Percentiles rank a stretch among this genome's conserved stretches.
These are phyloP conservation scores for Dinothrombium tinctorium DNA, from an alignment of 1,140 invertebrate species.

Conservation along the genomic window DNA sequence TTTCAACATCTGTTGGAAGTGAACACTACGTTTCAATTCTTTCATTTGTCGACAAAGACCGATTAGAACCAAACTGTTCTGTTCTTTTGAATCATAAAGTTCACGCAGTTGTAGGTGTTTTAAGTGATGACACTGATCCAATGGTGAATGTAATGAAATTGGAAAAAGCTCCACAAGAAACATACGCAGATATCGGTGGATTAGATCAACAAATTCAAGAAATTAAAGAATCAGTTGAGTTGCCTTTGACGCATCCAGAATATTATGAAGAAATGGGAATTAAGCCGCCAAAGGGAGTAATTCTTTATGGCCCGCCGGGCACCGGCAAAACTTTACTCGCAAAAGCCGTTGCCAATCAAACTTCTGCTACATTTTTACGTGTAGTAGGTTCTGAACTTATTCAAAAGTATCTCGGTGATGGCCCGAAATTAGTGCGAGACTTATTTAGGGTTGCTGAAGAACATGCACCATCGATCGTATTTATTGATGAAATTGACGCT, in stretches of 20 bases:
- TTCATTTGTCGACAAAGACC: slow-evolving; percentile 99
- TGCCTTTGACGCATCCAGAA: slow-evolving; percentile 95
- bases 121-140: slow-evolving; percentile 98
- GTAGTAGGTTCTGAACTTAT: slow-evolving; percentile 98
- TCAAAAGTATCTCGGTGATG: slow-evolving; percentile 98
- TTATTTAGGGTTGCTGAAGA: slow-evolving; percentile 95
- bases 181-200: slow-evolving; percentile 98
- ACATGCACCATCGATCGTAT: slow-evolving; percentile 97
- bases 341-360: slow-evolving; percentile 98
- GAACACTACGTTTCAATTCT: slow-evolving; percentile 99
- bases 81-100: slow-evolving; percentile 95
- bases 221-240: slow-evolving; percentile 96
- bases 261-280: slow-evolving; percentile 99
- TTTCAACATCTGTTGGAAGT: slow-evolving; percentile 95
- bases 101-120: slow-evolving; percentile 92
- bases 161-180: slow-evolving; percentile 98
- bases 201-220: slow-evolving; percentile 99
- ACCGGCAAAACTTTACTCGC: slow-evolving; percentile 92
- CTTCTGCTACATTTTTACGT: slow-evolving; percentile 91
- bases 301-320: slow-evolving; percentile 90
- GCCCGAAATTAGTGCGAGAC: slow-evolving; percentile 91
- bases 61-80: slow-evolving; percentile 94
- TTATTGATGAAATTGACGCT: slow-evolving; percentile 99
- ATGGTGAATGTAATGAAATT: slow-evolving; percentile 99
- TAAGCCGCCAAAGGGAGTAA: slow-evolving; percentile 96